phyloP scores from a whole-genome alignment of 2,113 vertebrate species.

The Eurystomus gularis region DNA sequence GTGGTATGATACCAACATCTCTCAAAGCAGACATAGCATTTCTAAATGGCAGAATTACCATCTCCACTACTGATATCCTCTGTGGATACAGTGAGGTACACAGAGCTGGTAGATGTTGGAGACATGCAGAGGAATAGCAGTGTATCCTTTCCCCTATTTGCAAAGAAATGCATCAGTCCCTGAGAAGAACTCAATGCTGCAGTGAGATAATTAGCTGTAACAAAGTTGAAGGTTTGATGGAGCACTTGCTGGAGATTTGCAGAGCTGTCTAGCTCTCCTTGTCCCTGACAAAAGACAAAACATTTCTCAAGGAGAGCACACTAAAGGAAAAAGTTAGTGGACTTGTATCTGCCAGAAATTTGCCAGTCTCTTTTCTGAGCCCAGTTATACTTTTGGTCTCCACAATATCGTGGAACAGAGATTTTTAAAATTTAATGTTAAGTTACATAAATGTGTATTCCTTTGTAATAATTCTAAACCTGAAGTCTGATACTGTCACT shows the following conservation, averaged over 20 bases:
- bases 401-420: not conserved
- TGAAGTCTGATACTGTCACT: not conserved
- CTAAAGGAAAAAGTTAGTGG: not conserved
- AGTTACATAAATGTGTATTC: not conserved
- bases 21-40: not conserved
- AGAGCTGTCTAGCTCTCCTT: not conserved
- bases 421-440: not conserved
- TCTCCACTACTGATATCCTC: not conserved
- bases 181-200: not conserved
- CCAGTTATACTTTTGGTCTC: not conserved
- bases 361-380: not conserved
- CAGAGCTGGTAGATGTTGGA: not conserved
- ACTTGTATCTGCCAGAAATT: not conserved
- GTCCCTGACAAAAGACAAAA: not conserved
- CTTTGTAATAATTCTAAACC: not conserved
- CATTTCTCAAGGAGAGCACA: not conserved
- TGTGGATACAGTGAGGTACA: not conserved
- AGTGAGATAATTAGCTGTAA: not conserved
- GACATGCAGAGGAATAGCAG: not conserved
- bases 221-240: conserved; percentile 7
- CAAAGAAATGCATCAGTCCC: not conserved
- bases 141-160: not conserved
- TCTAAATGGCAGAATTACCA: not conserved
- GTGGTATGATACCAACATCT: not conserved
- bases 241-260: not conserved